Evolutionary conservation across 2,113 vertebrate genomes (phyloP).

Genomic region (Gnathonemus longibarbis): DNA sequence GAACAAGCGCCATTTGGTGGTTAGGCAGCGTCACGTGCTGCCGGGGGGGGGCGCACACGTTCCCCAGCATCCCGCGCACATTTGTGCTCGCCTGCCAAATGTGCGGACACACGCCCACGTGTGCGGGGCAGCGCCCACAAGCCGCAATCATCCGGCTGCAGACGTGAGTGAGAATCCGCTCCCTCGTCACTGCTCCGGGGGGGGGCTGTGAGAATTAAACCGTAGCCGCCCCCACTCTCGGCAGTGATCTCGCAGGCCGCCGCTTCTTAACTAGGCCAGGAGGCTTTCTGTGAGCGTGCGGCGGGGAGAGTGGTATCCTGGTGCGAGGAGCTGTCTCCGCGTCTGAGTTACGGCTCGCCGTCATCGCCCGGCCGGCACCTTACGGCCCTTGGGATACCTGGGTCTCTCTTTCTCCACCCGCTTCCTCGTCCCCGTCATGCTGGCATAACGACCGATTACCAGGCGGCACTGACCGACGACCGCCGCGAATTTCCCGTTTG

Average conservation of each 20-base stretch:
- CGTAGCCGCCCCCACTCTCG: neutral
- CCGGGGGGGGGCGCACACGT: neutral
- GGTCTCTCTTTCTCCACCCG: neutral
- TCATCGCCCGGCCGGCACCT: neutral
- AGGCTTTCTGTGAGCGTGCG: neutral
- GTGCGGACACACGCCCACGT: neutral
- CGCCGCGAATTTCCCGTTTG: no score
- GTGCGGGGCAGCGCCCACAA: neutral
- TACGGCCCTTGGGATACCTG: neutral
- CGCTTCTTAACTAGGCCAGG: neutral
- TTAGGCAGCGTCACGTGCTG: neutral
- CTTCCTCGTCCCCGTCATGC: no score
- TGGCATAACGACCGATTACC: neutral
- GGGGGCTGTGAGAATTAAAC: neutral
- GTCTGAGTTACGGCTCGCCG: neutral
- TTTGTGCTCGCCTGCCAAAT: neutral
- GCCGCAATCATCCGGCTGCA: neutral
- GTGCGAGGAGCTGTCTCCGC: neutral
- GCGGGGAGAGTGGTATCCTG: neutral
- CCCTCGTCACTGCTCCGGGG: neutral
- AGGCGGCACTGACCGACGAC: neutral
- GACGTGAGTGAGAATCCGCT: neutral
- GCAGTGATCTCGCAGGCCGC: neutral
- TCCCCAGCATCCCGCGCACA: neutral
- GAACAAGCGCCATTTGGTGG: conserved; percentile 17